Base-by-base conservation (phyloP, 1,140 invertebrate species). In the Drosophila nebulosa region DNA sequence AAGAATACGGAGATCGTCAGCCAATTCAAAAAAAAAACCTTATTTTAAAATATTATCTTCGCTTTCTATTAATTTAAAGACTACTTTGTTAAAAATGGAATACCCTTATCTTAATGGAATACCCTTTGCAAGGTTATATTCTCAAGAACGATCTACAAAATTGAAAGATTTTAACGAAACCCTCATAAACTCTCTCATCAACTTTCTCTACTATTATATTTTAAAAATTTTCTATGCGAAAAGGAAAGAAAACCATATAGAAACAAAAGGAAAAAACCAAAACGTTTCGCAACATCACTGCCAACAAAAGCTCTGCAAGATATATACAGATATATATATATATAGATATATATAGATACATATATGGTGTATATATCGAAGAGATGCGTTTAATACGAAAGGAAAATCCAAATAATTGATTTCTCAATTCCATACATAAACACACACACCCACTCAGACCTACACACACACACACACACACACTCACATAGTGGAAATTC, bases 261-360 rank as follows among this genome's bases (percentile, higher is more conserved):
- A 58, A 32, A 30, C 16, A 42, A 42, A 61, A 36, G 18, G 26
- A 24, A 27, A 21, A 18, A 18, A 36, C n/a, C n/a, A 69, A 72
- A 85, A 81, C 50, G 81, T 85, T 86, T 85, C 74, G 81, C 81
- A 85, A 85, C 78, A 85, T 85, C 81, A 85, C 81, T 85, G 81
- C 81, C 81, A 74, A 67, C 30, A 74, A 69, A 64, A 80, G 77
- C 69, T 86, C 75, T 60, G 61, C 74, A 78, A 86, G 77, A 85
- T 61, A 85, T 78, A 73, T 84, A 73, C 39, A 42, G 14, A 42
- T 42, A 42, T 42, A 42, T 18, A 18, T 63, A 35, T 59, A 46
- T 46, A 21, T 46, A 46, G 77, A 85, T 61, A 85, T 78, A 73
- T 84, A 73, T 16, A 42, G 14, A 42, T 42, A 42, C 18, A 42